Evolutionary conservation across 2,888 invertebrate genomes (phyloP).

Genomic region (Balanococcus diminutus): DNA sequence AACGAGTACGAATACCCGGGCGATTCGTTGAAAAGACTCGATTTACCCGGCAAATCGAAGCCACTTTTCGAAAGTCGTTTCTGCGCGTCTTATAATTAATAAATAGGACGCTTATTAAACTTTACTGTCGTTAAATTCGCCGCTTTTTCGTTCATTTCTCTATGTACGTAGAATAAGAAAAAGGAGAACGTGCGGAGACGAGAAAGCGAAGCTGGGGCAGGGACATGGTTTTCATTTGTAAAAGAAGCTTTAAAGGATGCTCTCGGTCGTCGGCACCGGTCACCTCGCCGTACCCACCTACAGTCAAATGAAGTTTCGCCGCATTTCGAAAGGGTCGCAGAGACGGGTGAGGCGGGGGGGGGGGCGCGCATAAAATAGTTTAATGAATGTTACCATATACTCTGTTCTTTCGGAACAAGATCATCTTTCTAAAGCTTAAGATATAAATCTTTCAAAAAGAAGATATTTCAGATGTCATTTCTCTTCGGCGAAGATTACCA

Average conservation of each 20-base stretch:
- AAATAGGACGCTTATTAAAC: constrained; percentile 29
- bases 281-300: not conserved
- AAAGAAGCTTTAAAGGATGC: constrained; percentile 39
- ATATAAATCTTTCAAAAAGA: constrained; percentile 51
- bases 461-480: constrained; percentile 26
- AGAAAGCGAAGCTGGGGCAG: not conserved
- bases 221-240: constrained; percentile 3
- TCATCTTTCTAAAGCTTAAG: constrained; percentile 50
- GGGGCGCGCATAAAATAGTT: constrained; percentile 48
- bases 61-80: constrained; percentile 23
- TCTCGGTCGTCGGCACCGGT: not conserved
- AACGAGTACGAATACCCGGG: not conserved
- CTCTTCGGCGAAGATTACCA: constrained; percentile 46
- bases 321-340: not conserved
- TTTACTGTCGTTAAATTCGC: not conserved
- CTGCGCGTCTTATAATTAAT: constrained; percentile 2
- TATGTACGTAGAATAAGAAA: not conserved
- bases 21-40: not conserved
- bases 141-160: not conserved
- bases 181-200: not conserved
- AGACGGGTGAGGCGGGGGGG: not conserved
- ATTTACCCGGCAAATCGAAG: not conserved
- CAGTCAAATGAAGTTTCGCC: constrained; percentile 25
- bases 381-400: constrained; percentile 46
- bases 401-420: constrained; percentile 43